Conservation (phyloP, 23 tunicate species). For the Trididemnum nubilum region DNA sequence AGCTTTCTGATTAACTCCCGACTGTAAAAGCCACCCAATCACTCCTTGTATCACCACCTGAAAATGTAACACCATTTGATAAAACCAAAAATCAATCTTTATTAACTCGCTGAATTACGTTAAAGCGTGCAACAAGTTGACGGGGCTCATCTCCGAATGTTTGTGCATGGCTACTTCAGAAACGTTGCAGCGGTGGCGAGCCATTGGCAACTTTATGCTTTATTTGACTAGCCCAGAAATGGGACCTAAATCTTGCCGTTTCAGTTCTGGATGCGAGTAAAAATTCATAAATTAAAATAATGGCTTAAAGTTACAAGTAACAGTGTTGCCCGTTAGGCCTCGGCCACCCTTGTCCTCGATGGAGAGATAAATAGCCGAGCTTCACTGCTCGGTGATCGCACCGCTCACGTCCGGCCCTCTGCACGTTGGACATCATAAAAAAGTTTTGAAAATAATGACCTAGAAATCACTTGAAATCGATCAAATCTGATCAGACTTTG, state of each 20-base stretch:
- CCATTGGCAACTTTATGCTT: not conserved
- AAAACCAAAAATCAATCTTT: not conserved
- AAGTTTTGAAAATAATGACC: too few species aligned
- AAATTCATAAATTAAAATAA: too few species aligned
- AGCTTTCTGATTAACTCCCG: constrained; percentile 56
- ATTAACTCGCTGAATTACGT: not conserved
- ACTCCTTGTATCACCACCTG: constrained; percentile 73
- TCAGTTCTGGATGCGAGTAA: too few species aligned
- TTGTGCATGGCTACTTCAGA: not conserved
- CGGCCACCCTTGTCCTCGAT: too few species aligned
- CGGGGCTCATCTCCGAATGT: not conserved
- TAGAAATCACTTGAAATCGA: too few species aligned
- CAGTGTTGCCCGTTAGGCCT: too few species aligned
- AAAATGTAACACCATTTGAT: not conserved
- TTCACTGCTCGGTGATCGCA: too few species aligned
- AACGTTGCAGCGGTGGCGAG: not conserved
- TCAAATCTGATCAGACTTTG: too few species aligned
- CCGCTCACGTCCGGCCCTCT: too few species aligned
- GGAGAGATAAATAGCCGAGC: too few species aligned
- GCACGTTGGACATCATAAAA: too few species aligned
- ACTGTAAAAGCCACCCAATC: constrained; percentile 73
- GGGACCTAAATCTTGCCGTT: not conserved
- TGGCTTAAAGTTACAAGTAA: too few species aligned
- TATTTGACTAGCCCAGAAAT: not conserved
- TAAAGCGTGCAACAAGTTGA: not conserved